Percentiles rank a stretch among this genome's conserved stretches.
These are phyloP conservation scores for Anseranas semipalmata DNA, from an alignment of 2,113 vertebrate species.

Conservation along the genomic window DNA sequence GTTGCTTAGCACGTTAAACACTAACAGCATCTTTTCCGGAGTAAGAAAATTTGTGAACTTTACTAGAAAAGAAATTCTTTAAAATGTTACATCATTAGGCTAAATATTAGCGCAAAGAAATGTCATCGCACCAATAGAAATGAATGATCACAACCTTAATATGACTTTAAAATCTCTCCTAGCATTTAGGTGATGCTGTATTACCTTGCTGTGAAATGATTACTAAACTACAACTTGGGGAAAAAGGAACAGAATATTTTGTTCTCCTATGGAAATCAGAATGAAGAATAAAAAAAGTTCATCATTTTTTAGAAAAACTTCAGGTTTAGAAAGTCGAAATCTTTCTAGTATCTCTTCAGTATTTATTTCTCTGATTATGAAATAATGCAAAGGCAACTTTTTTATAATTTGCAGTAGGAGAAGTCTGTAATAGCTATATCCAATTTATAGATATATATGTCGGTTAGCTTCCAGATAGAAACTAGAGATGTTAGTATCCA, in stretches of 20 bases:
- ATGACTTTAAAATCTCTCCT: not conserved
- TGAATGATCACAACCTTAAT: not conserved
- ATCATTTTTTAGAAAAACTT: not conserved
- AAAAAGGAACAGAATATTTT: not conserved
- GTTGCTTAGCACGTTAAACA: not conserved
- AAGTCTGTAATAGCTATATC: not conserved
- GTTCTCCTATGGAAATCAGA: not conserved
- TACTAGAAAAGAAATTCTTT: not conserved
- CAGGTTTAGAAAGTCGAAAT: not conserved
- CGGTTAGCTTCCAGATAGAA: not conserved
- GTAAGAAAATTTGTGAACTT: not conserved
- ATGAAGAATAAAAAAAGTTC: not conserved
- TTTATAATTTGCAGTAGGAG: not conserved
- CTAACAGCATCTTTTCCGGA: not conserved
- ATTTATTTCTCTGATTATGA: not conserved
- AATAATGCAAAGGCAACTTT: not conserved
- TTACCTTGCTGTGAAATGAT: not conserved
- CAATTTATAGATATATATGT: no score
- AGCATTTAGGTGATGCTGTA: not conserved
- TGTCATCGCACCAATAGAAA: not conserved
- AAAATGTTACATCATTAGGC: not conserved
- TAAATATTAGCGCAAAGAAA: not conserved
- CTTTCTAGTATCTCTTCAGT: not conserved
- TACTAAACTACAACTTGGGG: not conserved
- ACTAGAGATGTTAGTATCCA: not conserved